These are phyloP conservation scores for Hedychridium roseum DNA, from an alignment of 2,888 invertebrate genomes.

Conservation along the genomic window DNA sequence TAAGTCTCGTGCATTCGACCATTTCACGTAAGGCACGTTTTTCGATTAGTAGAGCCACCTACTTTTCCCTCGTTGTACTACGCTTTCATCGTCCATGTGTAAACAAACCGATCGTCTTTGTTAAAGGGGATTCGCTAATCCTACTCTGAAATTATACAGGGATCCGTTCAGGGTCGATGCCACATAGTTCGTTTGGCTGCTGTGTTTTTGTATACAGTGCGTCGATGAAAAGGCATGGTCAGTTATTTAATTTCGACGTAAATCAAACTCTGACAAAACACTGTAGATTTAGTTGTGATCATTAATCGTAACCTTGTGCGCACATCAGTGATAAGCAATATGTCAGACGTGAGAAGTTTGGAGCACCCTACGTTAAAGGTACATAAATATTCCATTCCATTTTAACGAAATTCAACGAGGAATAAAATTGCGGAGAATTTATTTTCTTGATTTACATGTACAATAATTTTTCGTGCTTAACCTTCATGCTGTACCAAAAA, in stretches of 20 bases:
- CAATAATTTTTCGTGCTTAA: constrained; percentile 4
- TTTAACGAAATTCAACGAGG: background rate
- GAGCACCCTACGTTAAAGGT: constrained; percentile 97
- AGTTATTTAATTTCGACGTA: constrained; percentile 14
- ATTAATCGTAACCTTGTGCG: constrained; percentile 5
- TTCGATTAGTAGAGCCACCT: constrained; percentile 32
- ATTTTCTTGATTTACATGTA: background rate
- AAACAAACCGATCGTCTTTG: constrained; percentile 32
- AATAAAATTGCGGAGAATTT: background rate
- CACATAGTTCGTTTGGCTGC: background rate
- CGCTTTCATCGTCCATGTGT: constrained; percentile 25
- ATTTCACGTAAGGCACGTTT: too few species aligned
- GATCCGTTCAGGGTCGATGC: constrained; percentile 15
- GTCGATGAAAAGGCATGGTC: constrained; percentile 23
- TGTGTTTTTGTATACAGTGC: background rate
- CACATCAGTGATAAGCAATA: constrained; percentile 54
- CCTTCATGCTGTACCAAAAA: too few species aligned
- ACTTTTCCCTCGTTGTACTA: constrained; percentile 22
- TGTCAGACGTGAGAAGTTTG: constrained; percentile 93
- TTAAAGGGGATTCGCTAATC: constrained; percentile 16
- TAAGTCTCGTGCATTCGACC: too few species aligned
- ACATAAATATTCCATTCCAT: constrained; percentile 2
- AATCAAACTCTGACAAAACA: constrained; percentile 10
- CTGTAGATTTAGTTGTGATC: constrained; percentile 11
- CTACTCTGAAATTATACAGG: constrained; percentile 12